Evolutionary conservation across 1,140 invertebrate genomes (phyloP).

Genomic region (Odontomachus brunneus): DNA sequence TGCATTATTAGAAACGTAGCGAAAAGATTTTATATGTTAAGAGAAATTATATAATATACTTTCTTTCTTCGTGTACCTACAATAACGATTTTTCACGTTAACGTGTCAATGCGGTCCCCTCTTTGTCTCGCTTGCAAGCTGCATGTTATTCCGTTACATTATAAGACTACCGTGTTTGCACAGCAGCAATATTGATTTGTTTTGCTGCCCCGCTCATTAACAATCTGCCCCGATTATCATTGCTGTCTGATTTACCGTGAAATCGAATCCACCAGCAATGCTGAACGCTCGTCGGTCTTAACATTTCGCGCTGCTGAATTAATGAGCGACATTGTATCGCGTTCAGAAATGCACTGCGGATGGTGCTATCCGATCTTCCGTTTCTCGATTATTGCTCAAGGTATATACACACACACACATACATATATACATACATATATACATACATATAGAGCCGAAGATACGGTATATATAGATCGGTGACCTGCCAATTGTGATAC

Average conservation of each 20-base stretch:
- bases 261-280: constrained; percentile 30
- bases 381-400: constrained; percentile 24
- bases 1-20: too few relatives aligned
- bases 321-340: constrained; percentile 48
- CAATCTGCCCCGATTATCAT: constrained; percentile 19
- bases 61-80: too few relatives aligned
- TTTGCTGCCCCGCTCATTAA: constrained; percentile 36
- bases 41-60: too few relatives aligned
- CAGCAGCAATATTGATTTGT: not conserved
- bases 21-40: too few relatives aligned
- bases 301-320: constrained; percentile 49
- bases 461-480: constrained; percentile 14
- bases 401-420: not conserved
- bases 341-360: constrained; percentile 37
- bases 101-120: too few relatives aligned
- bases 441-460: too few relatives aligned
- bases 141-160: too few relatives aligned
- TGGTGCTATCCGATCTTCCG: constrained; percentile 28
- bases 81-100: too few relatives aligned
- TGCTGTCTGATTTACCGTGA: constrained; percentile 38
- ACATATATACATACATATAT: too few relatives aligned
- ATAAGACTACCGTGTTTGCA: too few relatives aligned
- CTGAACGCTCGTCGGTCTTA: constrained; percentile 26
- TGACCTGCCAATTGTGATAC: constrained; percentile 32
- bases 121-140: too few relatives aligned